Conservation (phyloP, 2,797 vertebrate species). For the Pseudotriccus pelzelni region DNA sequence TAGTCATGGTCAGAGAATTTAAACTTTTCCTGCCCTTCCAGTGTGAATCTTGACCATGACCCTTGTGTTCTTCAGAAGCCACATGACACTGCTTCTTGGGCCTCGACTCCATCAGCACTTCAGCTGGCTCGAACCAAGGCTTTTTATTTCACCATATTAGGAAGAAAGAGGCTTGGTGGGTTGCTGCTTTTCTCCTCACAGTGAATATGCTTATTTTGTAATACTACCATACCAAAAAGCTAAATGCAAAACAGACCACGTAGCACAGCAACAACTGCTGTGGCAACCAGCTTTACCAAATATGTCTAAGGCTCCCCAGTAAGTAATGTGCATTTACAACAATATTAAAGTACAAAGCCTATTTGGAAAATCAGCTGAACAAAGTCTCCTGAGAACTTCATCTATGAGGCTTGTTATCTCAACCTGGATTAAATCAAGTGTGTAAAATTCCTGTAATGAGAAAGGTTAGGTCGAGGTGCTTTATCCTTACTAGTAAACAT, state of each 20-base stretch:
- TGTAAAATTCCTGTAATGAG: conserved; percentile 3
- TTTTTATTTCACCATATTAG: conserved; percentile 69
- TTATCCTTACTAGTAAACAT: conserved; percentile 8
- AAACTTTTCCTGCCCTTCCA: conserved; percentile 53
- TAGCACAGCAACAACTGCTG: conserved; percentile 15
- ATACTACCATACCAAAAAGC: conserved; percentile 41
- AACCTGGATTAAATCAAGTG: not conserved
- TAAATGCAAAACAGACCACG: conserved; percentile 41
- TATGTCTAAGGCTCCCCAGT: not conserved
- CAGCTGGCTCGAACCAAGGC: not conserved
- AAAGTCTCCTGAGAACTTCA: not conserved
- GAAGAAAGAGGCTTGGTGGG: conserved; percentile 39
- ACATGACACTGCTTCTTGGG: not conserved
- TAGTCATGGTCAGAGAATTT: conserved; percentile 53
- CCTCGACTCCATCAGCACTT: not conserved
- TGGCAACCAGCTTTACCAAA: conserved; percentile 12
- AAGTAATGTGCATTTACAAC: not conserved
- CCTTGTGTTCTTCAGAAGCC: not conserved
- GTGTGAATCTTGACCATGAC: not conserved
- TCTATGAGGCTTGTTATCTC: not conserved
- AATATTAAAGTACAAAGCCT: not conserved
- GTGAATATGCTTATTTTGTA: conserved; percentile 26
- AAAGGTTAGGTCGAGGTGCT: not conserved
- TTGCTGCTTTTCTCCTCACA: conserved; percentile 21
- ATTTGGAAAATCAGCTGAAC: conserved; percentile 5